phyloP scores from a whole-genome alignment of 2,888 invertebrate genomes.

The Spatulosminthurus flaviceps region DNA sequence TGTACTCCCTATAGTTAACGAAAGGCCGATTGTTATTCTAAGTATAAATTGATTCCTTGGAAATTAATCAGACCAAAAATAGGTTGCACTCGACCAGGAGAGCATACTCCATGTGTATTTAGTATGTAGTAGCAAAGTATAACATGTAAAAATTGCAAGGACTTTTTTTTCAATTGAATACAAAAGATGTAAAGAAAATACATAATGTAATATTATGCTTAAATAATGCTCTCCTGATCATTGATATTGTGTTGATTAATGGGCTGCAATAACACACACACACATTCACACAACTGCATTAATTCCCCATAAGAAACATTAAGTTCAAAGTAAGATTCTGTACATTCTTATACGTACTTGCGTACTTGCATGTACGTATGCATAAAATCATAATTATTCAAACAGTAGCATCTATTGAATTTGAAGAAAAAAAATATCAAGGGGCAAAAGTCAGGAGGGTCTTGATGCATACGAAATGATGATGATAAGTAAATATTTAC shows the following conservation, averaged over 20 bases:
- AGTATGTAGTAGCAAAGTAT: too few relatives aligned
- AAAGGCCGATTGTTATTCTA: too few relatives aligned
- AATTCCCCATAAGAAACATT: not conserved
- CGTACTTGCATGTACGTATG: too few relatives aligned
- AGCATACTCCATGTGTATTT: too few relatives aligned
- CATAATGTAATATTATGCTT: not conserved
- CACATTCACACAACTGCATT: not conserved
- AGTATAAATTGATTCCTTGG: not conserved
- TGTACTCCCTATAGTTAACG: too few relatives aligned
- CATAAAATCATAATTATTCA: too few relatives aligned
- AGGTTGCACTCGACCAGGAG: too few relatives aligned
- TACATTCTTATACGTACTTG: too few relatives aligned
- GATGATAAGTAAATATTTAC: too few relatives aligned
- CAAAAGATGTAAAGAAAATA: not conserved
- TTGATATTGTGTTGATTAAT: slow-evolving; percentile 11
- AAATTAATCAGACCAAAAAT: slow-evolving; percentile 1
- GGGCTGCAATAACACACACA: too few relatives aligned
- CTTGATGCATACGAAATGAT: not conserved
- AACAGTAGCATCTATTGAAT: not conserved
- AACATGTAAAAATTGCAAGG: not conserved
- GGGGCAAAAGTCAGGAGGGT: slow-evolving; percentile 6
- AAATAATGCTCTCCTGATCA: not conserved
- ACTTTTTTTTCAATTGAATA: not conserved
- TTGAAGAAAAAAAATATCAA: not conserved
- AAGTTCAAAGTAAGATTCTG: too few relatives aligned